phyloP scores from a whole-genome alignment of 2,113 vertebrate species.

The Picathartes gymnocephalus region DNA sequence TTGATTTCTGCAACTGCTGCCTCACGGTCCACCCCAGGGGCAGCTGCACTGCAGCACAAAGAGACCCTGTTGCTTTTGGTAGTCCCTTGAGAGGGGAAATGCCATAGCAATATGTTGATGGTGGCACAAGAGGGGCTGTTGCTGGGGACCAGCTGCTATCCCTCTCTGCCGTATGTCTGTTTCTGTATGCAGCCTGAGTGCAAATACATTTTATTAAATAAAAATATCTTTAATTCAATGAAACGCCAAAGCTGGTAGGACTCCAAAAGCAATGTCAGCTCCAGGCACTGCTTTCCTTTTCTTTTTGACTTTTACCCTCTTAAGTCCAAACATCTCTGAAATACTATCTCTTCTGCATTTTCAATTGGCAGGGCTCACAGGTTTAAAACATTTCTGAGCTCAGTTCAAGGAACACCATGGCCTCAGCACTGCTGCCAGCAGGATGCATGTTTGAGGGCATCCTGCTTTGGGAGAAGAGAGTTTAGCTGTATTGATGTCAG shows the following conservation, averaged over 20 bases:
- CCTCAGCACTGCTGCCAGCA: not conserved
- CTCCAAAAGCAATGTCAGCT: not conserved
- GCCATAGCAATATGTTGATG: not conserved
- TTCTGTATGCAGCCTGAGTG: not conserved
- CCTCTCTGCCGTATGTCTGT: not conserved
- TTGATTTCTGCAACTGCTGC: not conserved
- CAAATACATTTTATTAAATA: conserved; percentile 32
- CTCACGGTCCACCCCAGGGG: not conserved
- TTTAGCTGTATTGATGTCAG: not conserved
- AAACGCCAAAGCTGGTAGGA: not conserved
- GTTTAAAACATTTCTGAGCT: not conserved
- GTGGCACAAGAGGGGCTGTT: not conserved
- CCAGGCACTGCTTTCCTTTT: not conserved
- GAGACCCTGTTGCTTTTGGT: not conserved
- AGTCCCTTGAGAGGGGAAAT: not conserved
- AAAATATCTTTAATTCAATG: not conserved
- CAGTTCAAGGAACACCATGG: not conserved
- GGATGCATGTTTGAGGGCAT: not conserved
- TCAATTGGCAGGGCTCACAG: not conserved
- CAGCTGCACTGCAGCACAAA: not conserved
- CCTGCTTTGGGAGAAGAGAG: not conserved
- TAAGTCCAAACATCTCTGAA: not conserved
- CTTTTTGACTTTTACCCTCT: not conserved
- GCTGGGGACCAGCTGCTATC: not conserved
- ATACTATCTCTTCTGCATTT: not conserved